Conservation (phyloP, 2,113 vertebrate genomes). For the Dipodomys stephensi region DNA sequence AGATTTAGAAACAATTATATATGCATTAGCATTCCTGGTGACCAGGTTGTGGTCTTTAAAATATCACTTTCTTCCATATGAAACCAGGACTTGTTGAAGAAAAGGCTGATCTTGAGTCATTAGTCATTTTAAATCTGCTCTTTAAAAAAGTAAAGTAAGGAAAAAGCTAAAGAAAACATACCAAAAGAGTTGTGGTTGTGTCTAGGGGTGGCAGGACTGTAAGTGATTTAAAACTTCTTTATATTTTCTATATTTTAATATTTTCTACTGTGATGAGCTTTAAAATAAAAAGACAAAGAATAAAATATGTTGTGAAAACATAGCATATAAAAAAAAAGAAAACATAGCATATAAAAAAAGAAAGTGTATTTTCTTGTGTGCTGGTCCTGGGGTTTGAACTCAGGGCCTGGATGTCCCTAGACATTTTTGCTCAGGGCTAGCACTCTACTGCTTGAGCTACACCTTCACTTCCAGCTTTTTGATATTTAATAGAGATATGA, state of each 20-base stretch:
- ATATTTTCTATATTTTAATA: constrained; percentile 14
- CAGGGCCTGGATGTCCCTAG: too few relatives aligned
- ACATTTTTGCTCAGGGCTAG: too few relatives aligned
- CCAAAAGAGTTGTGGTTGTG: not conserved
- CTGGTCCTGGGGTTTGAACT: too few relatives aligned
- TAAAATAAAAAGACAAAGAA: not conserved
- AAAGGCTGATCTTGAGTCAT: constrained; percentile 5
- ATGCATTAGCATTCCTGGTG: not conserved
- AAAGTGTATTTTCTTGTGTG: not conserved
- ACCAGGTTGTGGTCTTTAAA: not conserved
- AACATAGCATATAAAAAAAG: too few relatives aligned
- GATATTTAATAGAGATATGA: too few relatives aligned
- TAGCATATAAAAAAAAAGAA: not conserved
- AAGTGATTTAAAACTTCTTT: constrained; percentile 20
- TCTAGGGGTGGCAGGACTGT: not conserved
- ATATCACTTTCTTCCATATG: not conserved
- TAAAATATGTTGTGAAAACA: constrained; percentile 5
- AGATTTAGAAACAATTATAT: not conserved
- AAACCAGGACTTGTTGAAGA: constrained; percentile 4
- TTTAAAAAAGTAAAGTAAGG: not conserved
- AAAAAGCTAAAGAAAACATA: constrained; percentile 9
- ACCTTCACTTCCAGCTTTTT: too few relatives aligned
- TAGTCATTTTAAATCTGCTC: not conserved
- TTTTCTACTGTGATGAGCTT: not conserved
- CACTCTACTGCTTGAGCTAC: too few relatives aligned